Conservation (phyloP, 2,888 invertebrate species). For the Stenolophus ochropezus region DNA sequence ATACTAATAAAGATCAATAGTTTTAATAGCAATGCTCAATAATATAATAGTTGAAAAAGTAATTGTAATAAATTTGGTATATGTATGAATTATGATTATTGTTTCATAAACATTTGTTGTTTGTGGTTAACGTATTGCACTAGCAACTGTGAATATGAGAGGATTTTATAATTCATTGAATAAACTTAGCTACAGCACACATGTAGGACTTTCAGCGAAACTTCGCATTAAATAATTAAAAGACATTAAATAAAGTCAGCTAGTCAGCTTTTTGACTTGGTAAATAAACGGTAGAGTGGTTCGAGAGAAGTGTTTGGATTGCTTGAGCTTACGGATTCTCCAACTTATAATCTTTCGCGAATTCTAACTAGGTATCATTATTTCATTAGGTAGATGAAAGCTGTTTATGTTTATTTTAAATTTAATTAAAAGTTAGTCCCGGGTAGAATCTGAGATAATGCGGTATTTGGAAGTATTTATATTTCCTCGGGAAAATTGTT, state of each 20-base stretch:
- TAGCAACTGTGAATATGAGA: too few species aligned
- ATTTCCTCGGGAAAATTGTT: conserved; percentile 3
- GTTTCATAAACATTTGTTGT: too few species aligned
- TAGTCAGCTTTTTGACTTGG: background rate
- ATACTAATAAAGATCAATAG: too few species aligned
- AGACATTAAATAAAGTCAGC: background rate
- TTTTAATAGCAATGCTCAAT: too few species aligned
- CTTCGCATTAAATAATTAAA: background rate
- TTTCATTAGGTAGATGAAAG: conserved; percentile 31
- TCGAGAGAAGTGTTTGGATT: background rate
- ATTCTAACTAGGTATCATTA: conserved; percentile 32
- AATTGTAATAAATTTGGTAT: too few species aligned
- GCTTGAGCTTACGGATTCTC: background rate
- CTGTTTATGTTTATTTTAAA: conserved; percentile 41
- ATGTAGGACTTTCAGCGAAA: too few species aligned
- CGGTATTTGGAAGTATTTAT: conserved; percentile 24
- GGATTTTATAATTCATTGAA: too few species aligned
- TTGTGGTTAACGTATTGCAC: too few species aligned
- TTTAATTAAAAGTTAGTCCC: conserved; percentile 46
- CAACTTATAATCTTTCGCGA: conserved; percentile 20
- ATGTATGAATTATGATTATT: too few species aligned
- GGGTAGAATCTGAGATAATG: conserved; percentile 15
- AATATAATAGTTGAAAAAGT: too few species aligned
- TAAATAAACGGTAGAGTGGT: background rate
- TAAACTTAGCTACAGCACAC: background rate